Conservation (phyloP, 2,888 invertebrate genomes). For the Drosophila nr. medialis region DNA sequence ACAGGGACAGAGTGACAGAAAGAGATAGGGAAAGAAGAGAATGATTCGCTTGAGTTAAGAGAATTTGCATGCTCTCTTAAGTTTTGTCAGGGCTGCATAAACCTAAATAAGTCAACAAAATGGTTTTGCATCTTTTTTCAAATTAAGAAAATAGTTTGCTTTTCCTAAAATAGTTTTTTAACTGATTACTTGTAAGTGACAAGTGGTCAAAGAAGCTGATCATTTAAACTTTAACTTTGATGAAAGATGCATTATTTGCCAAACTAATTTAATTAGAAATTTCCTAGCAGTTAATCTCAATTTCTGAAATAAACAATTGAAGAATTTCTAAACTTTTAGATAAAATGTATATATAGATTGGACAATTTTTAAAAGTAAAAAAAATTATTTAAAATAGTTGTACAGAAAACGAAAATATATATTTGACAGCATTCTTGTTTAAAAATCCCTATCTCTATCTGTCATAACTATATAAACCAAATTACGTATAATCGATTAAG, state of each 20-base stretch:
- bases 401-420: neutral
- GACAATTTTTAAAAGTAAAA: neutral
- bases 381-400: neutral
- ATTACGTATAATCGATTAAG: neutral
- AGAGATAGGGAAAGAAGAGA: slow-evolving; percentile 25
- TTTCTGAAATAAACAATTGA: neutral
- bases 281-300: neutral
- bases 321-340: neutral
- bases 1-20: neutral
- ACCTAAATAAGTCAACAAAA: slow-evolving; percentile 1
- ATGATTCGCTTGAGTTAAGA: slow-evolving; percentile 39
- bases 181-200: neutral
- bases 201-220: neutral
- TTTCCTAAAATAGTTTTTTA: neutral
- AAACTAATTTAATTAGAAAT: neutral
- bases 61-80: slow-evolving; percentile 52
- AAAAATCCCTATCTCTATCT: neutral
- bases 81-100: slow-evolving; percentile 15
- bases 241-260: too few relatives aligned
- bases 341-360: too few relatives aligned
- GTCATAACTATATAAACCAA: neutral
- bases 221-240: neutral
- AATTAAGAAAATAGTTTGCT: neutral
- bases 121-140: neutral
- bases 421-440: neutral